Percentiles rank a stretch among this genome's conserved stretches.
Conservation (phyloP, 2,888 invertebrate genomes). For the Patella ulyssiponensis region DNA sequence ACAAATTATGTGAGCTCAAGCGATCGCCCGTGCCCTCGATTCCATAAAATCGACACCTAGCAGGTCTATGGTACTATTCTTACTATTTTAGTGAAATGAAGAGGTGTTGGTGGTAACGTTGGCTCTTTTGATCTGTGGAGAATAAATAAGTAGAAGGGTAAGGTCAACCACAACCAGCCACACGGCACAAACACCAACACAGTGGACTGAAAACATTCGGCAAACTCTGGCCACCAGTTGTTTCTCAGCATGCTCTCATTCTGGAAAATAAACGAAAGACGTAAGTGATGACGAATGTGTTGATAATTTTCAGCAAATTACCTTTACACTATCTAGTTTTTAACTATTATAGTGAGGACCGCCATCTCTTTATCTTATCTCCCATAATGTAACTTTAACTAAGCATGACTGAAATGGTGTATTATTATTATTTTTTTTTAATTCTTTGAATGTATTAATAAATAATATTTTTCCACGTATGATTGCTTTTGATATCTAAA, state of each 20-base stretch:
- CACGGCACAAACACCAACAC: constrained; percentile 91
- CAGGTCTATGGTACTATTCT: constrained; percentile 20
- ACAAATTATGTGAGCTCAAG: no score
- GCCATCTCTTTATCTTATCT: no score
- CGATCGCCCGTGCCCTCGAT: no score
- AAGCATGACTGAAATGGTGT: no score
- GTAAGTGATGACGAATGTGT: neutral
- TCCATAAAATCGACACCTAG: no score
- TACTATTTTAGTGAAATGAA: constrained; percentile 61
- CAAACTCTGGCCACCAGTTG: constrained; percentile 78
- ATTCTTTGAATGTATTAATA: no score
- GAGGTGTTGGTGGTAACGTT: constrained; percentile 37
- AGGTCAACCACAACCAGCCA: constrained; percentile 84
- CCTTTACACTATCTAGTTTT: no score
- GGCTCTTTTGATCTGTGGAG: constrained; percentile 30
- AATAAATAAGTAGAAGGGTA: constrained; percentile 74
- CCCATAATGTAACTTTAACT: no score
- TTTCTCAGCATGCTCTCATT: constrained; percentile 12
- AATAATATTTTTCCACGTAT: no score
- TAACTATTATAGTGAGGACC: no score
- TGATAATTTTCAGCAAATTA: neutral
- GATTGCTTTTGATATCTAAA: no score
- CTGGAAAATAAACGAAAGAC: neutral
- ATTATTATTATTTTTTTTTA: no score
- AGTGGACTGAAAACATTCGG: constrained; percentile 92